These are phyloP conservation scores for Sturmia bella DNA, from an alignment of 2,888 invertebrate species.

Conservation along the genomic window DNA sequence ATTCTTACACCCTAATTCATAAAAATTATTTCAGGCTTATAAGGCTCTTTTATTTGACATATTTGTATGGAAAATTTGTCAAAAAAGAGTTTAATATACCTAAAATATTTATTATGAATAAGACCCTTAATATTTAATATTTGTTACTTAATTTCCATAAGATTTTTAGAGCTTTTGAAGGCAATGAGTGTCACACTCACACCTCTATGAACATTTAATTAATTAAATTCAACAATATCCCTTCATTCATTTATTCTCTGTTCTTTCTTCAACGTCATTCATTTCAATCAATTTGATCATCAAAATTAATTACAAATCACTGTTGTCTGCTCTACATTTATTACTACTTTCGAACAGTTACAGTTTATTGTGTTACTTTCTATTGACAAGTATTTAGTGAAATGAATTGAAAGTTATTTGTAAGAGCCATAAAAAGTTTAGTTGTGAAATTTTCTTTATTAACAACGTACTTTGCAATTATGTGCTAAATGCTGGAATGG, in stretches of 20 bases:
- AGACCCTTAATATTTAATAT: too few species aligned
- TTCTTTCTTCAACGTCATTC: not conserved
- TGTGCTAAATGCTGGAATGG: constrained; percentile 37
- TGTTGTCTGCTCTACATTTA: constrained; percentile 17
- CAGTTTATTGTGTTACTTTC: not conserved
- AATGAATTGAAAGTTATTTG: not conserved
- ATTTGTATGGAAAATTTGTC: too few species aligned
- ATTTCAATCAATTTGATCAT: constrained; percentile 7
- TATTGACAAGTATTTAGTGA: not conserved
- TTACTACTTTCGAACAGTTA: constrained; percentile 4
- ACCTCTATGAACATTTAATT: not conserved
- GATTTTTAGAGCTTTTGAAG: too few species aligned
- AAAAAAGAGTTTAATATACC: too few species aligned
- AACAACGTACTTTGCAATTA: constrained; percentile 40
- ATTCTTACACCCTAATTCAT: too few species aligned
- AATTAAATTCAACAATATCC: not conserved
- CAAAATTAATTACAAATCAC: constrained; percentile 46
- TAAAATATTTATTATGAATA: too few species aligned
- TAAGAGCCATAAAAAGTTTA: constrained; percentile 7
- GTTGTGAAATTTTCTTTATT: constrained; percentile 18
- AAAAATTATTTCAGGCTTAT: too few species aligned
- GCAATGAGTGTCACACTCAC: too few species aligned
- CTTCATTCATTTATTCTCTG: not conserved
- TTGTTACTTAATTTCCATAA: too few species aligned
- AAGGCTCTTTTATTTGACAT: too few species aligned